Base-by-base conservation (phyloP, 2,888 invertebrate species). In the Coenonympha arcania region DNA sequence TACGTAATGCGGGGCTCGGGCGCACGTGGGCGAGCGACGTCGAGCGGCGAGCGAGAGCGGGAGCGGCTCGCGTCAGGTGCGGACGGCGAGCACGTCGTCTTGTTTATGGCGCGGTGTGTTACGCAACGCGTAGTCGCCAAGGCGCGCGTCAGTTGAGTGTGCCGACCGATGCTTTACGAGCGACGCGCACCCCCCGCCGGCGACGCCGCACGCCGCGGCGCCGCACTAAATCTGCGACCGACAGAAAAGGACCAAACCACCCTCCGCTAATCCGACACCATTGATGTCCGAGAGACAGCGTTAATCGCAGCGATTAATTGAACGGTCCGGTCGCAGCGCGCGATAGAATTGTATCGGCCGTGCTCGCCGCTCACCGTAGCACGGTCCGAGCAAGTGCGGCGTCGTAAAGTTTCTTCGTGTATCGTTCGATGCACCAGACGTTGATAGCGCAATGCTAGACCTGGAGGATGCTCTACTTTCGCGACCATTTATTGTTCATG, bases 341-440 rank as follows among this genome's bases (percentile, higher is more conserved):
- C 79, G 83, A 81, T 81, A 71, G 74, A 74, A 79, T 77, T 75
- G 80, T 77, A 79, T 72, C 79, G 73, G 76, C 73, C 68, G 69
- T 69, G 72, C 77, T 73, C 72, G 75, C 75, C 45, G 20, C 45
- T 45, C 45, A 13, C 73, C 72, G 75, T 74, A 71, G 73, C 76
- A 73, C 81, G 78, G 73, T 71, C 73, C 73, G 76, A 75, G 75
- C 84, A 76, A 83, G 84, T 83, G 82, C 81, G 81, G 76, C 77
- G 73, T 82, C 85, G 83, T 85, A 85, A 84, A 86, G 84, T 85
- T 85, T 85, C 83, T 85, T 84, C 77, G 79, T 84, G 84, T 85
- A 85, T 86, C 84, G 85, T 85, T 82, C 85, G 84, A 85, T 85
- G 84, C 85, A 84, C 84, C 84, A 82, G 80, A 82, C 84, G 76